These are phyloP conservation scores for Apostichopus californicus DNA, from an alignment of 35 echinoderm and acorn worm species.

Conservation along the genomic window DNA sequence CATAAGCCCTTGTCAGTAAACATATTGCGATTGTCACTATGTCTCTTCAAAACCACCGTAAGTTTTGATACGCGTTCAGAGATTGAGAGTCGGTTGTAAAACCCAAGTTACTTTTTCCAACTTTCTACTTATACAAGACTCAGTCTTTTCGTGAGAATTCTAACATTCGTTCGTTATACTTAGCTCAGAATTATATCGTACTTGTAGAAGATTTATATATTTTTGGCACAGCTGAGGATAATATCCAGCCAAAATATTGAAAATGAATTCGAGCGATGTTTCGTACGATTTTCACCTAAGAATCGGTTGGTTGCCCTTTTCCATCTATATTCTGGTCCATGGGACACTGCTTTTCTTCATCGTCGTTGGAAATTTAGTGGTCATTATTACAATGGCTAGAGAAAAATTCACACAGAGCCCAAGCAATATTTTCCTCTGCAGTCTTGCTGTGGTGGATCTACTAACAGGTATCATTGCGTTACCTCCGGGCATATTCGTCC, in stretches of 20 bases:
- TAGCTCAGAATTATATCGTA: too few species aligned
- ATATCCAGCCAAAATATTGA: not conserved
- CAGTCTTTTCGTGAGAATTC: too few species aligned
- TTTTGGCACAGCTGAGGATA: too few species aligned
- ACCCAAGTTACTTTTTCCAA: too few species aligned
- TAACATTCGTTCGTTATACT: too few species aligned
- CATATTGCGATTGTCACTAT: too few species aligned
- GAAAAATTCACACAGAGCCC: slow-evolving; percentile 11
- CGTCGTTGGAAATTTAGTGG: slow-evolving; percentile 50
- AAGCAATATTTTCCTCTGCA: slow-evolving; percentile 20
- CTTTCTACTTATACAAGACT: too few species aligned
- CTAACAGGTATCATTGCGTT: slow-evolving; percentile 46
- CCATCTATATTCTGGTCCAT: not conserved
- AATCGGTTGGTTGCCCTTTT: not conserved
- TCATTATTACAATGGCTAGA: slow-evolving; percentile 43
- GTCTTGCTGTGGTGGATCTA: slow-evolving; percentile 61
- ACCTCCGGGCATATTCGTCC: slow-evolving; percentile 25
- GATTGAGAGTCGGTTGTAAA: too few species aligned
- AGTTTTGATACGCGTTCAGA: too few species aligned
- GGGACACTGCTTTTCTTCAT: not conserved
- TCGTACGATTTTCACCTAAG: slow-evolving; percentile 5
- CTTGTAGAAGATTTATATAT: too few species aligned
- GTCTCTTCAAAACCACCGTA: too few species aligned
- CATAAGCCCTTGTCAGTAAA: too few species aligned
- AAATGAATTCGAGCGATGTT: slow-evolving; percentile 16